Conservation (phyloP, 92 coral and sea anemone genomes). For the Scolanthus callimorphus region DNA sequence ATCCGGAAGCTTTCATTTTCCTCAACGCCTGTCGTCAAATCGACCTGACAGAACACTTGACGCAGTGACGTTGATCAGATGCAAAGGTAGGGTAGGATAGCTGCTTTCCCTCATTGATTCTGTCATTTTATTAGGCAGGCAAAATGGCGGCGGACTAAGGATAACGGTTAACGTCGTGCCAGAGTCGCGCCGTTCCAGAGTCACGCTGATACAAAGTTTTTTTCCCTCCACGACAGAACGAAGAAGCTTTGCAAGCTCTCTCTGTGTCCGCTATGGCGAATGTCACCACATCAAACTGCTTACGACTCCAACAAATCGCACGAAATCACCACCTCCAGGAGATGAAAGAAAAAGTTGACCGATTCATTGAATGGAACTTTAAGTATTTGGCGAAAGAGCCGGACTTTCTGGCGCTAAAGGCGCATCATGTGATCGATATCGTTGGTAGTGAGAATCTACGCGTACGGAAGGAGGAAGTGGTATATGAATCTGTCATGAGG, state of each 20-base stretch:
- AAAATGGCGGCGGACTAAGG: too few relatives aligned
- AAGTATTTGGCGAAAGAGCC: slow-evolving; percentile 42
- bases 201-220: too few relatives aligned
- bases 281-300: slow-evolving; percentile 61
- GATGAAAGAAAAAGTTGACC: slow-evolving; percentile 62
- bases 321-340: slow-evolving; percentile 43
- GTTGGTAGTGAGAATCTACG: slow-evolving; percentile 73
- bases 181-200: too few relatives aligned
- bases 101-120: too few relatives aligned
- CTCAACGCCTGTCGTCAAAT: too few relatives aligned
- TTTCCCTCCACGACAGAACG: slow-evolving; percentile 56
- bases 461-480: slow-evolving; percentile 78
- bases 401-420: slow-evolving; percentile 56
- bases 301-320: slow-evolving; percentile 57
- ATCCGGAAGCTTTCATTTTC: too few relatives aligned
- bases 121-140: too few relatives aligned
- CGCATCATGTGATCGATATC: slow-evolving; percentile 50
- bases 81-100: too few relatives aligned
- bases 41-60: too few relatives aligned
- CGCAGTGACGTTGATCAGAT: too few relatives aligned
- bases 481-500: slow-evolving; percentile 80
- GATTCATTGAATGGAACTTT: slow-evolving; percentile 92
- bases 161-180: too few relatives aligned
- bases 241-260: slow-evolving; percentile 52
- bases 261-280: slow-evolving; percentile 47